phyloP scores from a whole-genome alignment of 1,140 invertebrate genomes.

The Euwallacea similis region DNA sequence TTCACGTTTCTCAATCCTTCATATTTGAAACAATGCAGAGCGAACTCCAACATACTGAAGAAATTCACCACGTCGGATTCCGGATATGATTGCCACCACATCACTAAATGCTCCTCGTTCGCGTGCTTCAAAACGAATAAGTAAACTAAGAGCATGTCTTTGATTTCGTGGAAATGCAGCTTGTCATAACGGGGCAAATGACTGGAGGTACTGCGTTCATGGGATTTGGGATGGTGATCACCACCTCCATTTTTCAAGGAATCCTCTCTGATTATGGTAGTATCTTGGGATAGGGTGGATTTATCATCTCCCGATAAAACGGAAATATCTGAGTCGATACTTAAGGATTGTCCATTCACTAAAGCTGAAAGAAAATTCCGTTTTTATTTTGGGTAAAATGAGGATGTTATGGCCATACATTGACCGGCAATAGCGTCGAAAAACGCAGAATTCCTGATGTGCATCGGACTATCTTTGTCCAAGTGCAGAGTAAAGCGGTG shows the following conservation, averaged over 20 bases:
- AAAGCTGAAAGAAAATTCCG: conserved; percentile 46
- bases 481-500: conserved; percentile 59
- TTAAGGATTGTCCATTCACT: conserved; percentile 60
- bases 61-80: conserved; percentile 76
- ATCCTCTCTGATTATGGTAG: conserved; percentile 59
- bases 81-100: conserved; percentile 86
- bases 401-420: conserved; percentile 50
- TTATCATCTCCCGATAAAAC: conserved; percentile 61
- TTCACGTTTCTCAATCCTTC: conserved; percentile 72
- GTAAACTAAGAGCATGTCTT: conserved; percentile 88
- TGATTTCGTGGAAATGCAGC: conserved; percentile 73
- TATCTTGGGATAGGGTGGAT: conserved; percentile 65
- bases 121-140: conserved; percentile 89
- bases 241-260: conserved; percentile 44
- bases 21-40: conserved; percentile 87
- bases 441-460: conserved; percentile 72
- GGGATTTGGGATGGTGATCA: conserved; percentile 45
- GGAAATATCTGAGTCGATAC: conserved; percentile 66
- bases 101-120: conserved; percentile 82
- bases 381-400: background rate
- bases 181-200: conserved; percentile 70
- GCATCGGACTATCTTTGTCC: conserved; percentile 62
- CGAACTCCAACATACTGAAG: conserved; percentile 79
- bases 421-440: conserved; percentile 78
- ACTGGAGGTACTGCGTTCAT: conserved; percentile 58